These are phyloP conservation scores for Choreutis nemorana DNA, from an alignment of 2,888 invertebrate species.

Conservation along the genomic window DNA sequence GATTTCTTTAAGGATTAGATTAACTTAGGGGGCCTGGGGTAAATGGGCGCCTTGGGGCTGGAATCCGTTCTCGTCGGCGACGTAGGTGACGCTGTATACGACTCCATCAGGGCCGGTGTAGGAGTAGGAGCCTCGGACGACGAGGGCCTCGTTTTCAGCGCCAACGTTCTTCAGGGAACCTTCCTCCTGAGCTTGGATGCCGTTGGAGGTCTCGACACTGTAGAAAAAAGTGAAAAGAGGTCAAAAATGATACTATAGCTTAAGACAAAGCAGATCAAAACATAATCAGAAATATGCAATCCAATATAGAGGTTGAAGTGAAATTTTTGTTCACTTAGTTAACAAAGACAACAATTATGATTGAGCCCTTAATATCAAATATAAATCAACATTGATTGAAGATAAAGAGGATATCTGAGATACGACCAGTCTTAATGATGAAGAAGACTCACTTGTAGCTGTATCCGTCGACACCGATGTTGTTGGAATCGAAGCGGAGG, in stretches of 20 bases:
- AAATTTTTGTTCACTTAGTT: no score
- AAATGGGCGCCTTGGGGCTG: constrained; percentile 40
- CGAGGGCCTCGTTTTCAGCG: constrained; percentile 43
- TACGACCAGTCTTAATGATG: no score
- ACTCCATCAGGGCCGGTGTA: constrained; percentile 53
- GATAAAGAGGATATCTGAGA: no score
- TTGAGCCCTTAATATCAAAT: no score
- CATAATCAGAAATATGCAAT: no score
- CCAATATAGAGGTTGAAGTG: background rate
- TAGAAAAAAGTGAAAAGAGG: constrained; percentile 5
- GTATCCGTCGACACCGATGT: constrained; percentile 38
- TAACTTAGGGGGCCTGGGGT: constrained; percentile 17
- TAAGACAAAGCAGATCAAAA: no score
- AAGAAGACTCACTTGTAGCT: constrained; percentile 32
- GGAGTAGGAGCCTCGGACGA: constrained; percentile 52
- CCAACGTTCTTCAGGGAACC: constrained; percentile 48
- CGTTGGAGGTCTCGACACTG: constrained; percentile 44
- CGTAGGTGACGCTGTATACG: constrained; percentile 48
- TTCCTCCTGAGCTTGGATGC: constrained; percentile 24
- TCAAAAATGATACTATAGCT: background rate
- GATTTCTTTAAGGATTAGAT: constrained; percentile 2
- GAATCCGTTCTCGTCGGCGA: constrained; percentile 63
- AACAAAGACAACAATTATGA: no score
- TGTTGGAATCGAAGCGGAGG: constrained; percentile 21
- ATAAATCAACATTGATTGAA: no score